Conservation (phyloP, 2,797 vertebrate genomes). For the Setipinna tenuifilis region DNA sequence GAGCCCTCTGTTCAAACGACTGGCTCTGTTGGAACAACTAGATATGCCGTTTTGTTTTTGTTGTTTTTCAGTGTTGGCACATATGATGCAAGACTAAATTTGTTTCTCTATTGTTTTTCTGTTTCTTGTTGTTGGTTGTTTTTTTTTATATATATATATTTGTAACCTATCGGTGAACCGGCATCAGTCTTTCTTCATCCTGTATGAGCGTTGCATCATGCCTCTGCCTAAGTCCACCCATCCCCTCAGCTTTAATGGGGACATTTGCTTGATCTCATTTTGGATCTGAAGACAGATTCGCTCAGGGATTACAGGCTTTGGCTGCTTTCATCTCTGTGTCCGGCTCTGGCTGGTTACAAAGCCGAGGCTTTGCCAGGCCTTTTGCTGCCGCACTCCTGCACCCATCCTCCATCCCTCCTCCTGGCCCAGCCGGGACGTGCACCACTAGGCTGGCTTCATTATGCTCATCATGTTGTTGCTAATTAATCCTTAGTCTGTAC, state of each 20-base stretch:
- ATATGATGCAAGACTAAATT: constrained; percentile 4
- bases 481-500: constrained; percentile 2
- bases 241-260: constrained; percentile 51
- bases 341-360: constrained; percentile 20
- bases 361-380: constrained; percentile 20
- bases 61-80: neutral
- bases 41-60: neutral
- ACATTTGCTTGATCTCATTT: constrained; percentile 53
- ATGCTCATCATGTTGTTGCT: neutral
- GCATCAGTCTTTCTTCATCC: constrained; percentile 24
- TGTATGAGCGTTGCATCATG: constrained; percentile 16
- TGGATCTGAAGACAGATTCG: constrained; percentile 50
- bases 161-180: constrained; percentile 9
- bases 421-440: neutral
- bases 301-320: constrained; percentile 53
- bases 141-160: neutral
- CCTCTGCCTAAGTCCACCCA: constrained; percentile 24
- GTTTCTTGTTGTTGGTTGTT: neutral
- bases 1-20: neutral
- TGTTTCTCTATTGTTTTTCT: constrained; percentile 15
- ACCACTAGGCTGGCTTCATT: neutral
- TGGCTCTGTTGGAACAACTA: neutral
- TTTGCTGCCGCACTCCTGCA: neutral
- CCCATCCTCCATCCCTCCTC: constrained; percentile 42
- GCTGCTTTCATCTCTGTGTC: constrained; percentile 48